Percentiles rank a stretch among this genome's conserved stretches.
These are phyloP conservation scores for Ageneiosus marmoratus DNA, from an alignment of 2,113 vertebrate genomes.

Conservation along the genomic window DNA sequence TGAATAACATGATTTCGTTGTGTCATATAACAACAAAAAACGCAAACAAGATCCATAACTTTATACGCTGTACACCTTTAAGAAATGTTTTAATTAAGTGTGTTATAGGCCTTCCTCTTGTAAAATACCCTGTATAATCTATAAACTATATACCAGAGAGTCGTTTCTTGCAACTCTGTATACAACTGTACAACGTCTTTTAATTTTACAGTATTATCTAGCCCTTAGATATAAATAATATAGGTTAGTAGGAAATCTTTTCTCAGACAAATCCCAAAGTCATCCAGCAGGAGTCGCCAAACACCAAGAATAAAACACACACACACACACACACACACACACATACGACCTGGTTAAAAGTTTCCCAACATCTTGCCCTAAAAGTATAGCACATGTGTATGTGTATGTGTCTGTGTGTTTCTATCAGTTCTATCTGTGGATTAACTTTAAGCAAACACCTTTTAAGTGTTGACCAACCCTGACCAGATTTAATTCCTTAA, in stretches of 20 bases:
- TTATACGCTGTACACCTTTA: too few species aligned
- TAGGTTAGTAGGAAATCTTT: neutral
- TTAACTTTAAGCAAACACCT: neutral
- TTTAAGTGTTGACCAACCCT: neutral
- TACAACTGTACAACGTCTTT: neutral
- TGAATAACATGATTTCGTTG: neutral
- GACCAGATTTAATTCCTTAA: neutral
- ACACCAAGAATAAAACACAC: conserved; percentile 44
- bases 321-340: neutral
- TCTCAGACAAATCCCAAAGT: neutral
- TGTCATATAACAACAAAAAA: neutral
- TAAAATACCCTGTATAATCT: neutral
- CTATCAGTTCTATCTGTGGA: neutral
- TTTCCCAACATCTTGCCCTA: too few species aligned
- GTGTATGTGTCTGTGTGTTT: too few species aligned
- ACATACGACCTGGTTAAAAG: too few species aligned
- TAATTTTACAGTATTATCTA: too few species aligned
- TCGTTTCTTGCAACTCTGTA: neutral
- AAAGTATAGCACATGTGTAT: too few species aligned
- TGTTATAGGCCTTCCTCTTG: neutral
- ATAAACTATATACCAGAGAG: neutral
- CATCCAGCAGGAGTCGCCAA: conserved; percentile 55
- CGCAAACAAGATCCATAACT: neutral
- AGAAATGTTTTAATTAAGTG: too few species aligned
- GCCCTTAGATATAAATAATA: neutral